Evolutionary conservation across 2,888 invertebrate genomes (phyloP).

Genomic region (Orthosia gothica): DNA sequence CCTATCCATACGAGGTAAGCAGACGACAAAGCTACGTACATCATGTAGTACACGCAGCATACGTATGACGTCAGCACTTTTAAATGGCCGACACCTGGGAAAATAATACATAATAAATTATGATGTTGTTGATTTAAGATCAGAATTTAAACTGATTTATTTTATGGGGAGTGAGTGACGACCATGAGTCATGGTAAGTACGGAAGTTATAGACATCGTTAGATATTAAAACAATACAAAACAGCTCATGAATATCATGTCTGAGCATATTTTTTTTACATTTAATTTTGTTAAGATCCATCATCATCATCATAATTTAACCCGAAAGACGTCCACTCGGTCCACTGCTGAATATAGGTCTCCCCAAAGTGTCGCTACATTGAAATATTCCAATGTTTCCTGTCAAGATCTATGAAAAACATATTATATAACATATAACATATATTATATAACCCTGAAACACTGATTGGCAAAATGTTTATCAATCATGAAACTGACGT

Average conservation of each 20-base stretch:
- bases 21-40: constrained; percentile 91
- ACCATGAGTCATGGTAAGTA: background rate
- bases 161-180: background rate
- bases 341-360: no score
- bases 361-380: no score
- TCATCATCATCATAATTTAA: no score
- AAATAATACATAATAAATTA: background rate
- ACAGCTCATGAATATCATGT: background rate
- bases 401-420: no score
- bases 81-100: constrained; percentile 92
- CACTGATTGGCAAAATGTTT: no score
- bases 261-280: background rate
- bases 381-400: no score
- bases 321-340: no score
- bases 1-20: constrained; percentile 93
- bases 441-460: no score
- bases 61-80: constrained; percentile 92
- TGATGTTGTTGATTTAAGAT: background rate
- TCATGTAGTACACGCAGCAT: constrained; percentile 92
- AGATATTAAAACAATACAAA: background rate
- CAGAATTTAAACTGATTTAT: constrained; percentile 4
- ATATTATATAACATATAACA: no score
- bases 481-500: no score
- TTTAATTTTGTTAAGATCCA: no score
- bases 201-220: background rate